Evolutionary conservation across 2,888 invertebrate genomes (phyloP).

Genomic region (Dasypolia templi): DNA sequence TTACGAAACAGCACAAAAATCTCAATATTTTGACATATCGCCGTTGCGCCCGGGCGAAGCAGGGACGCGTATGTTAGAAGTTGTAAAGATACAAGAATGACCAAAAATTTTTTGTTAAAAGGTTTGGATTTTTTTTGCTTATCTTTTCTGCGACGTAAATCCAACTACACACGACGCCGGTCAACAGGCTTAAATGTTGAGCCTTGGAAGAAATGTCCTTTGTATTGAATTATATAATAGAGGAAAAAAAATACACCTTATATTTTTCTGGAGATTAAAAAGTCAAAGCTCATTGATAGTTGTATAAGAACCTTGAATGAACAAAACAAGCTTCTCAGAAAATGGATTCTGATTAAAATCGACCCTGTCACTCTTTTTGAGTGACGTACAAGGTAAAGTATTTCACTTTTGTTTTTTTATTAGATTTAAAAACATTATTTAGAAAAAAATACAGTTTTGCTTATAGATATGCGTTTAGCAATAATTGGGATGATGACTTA

Average conservation of each 20-base stretch:
- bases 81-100: background rate
- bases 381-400: conserved; percentile 27
- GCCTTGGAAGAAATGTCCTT: background rate
- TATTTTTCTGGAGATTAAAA: background rate
- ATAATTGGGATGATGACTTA: no score
- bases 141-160: background rate
- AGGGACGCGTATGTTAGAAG: background rate
- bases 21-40: background rate
- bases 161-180: background rate
- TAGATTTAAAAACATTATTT: background rate
- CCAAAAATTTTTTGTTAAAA: background rate
- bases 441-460: no score
- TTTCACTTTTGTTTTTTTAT: background rate
- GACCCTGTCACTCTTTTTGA: conserved; percentile 28
- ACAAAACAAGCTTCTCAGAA: conserved; percentile 15
- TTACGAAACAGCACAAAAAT: background rate
- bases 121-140: background rate
- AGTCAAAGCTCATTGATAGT: no score
- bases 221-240: background rate
- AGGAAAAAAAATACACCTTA: background rate
- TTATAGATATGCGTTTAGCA: background rate
- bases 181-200: background rate
- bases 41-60: background rate
- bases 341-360: conserved; percentile 34
- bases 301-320: conserved; percentile 13